phyloP scores from a whole-genome alignment of 2,797 vertebrate species.

The Poecile montanus region DNA sequence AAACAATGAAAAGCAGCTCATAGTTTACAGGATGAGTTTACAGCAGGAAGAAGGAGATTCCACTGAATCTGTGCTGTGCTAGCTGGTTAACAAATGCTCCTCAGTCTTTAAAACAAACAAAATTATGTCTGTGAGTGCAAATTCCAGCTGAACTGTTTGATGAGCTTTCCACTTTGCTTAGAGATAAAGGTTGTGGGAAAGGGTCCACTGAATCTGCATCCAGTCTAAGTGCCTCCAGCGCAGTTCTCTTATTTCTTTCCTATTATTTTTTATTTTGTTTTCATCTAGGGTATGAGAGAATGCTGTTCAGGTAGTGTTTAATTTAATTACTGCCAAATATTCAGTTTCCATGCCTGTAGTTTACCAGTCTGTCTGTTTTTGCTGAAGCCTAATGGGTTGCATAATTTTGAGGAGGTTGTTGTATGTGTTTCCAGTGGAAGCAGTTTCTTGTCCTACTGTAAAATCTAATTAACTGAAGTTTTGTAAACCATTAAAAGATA shows the following conservation, averaged over 20 bases:
- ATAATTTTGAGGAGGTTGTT: neutral
- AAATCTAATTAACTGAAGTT: neutral
- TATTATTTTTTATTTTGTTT: neutral
- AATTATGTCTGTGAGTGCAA: neutral
- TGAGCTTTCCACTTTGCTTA: conserved; percentile 2
- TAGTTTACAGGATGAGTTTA: conserved; percentile 15
- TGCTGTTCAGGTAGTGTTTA: neutral
- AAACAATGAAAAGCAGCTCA: conserved; percentile 51
- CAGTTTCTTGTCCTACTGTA: conserved; percentile 1
- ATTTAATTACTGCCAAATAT: conserved; percentile 12
- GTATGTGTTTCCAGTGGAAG: conserved; percentile 5
- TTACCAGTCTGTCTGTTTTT: conserved; percentile 6
- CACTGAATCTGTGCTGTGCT: neutral
- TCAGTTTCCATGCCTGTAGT: neutral
- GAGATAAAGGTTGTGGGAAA: conserved; percentile 28
- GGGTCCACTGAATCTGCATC: neutral
- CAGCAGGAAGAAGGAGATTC: conserved; percentile 30
- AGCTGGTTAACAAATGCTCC: neutral
- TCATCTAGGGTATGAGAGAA: neutral
- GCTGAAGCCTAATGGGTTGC: neutral
- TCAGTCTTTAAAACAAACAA: conserved; percentile 43
- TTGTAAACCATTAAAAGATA: neutral
- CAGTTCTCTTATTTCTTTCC: neutral
- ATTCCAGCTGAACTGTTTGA: conserved; percentile 26
- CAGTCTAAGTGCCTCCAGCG: neutral